A percentile compares a stretch with the other conserved stretches of the same genome.
These are phyloP conservation scores for Florisuga fusca DNA, from an alignment of 2,797 vertebrate species.

Conservation along the genomic window DNA sequence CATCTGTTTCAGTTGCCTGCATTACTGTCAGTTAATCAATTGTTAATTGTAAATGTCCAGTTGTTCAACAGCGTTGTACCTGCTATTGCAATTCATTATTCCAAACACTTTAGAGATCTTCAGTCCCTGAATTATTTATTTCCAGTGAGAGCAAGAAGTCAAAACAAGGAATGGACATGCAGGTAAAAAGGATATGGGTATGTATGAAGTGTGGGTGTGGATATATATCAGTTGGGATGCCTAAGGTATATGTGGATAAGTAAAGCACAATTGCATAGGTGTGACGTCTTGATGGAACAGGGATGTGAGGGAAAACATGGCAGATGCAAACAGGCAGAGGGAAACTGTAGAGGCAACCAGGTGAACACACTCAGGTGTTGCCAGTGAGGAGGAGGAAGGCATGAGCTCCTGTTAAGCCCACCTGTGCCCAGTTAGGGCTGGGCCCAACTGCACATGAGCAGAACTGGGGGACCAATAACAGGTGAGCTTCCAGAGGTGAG, in stretches of 20 bases:
- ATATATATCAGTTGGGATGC: background rate
- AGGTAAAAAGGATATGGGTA: background rate
- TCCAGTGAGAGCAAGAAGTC: background rate
- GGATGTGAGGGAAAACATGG: background rate
- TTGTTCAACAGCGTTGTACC: conserved; percentile 17
- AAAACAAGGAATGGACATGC: background rate
- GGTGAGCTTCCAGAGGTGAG: too few species aligned
- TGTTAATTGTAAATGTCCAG: conserved; percentile 37
- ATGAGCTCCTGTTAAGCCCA: too few species aligned
- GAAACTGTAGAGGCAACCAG: too few species aligned
- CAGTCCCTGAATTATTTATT: background rate
- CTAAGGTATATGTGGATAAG: background rate
- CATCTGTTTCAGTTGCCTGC: conserved; percentile 38
- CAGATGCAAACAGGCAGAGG: background rate
- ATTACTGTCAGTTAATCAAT: conserved; percentile 52
- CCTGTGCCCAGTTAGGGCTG: too few species aligned
- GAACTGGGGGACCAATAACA: too few species aligned
- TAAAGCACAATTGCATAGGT: background rate
- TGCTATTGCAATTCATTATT: conserved; percentile 1
- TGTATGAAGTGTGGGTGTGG: background rate
- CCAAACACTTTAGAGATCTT: background rate
- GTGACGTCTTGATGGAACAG: background rate
- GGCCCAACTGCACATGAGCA: too few species aligned
- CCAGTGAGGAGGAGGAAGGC: too few species aligned
- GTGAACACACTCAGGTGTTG: too few species aligned